phyloP scores from a whole-genome alignment of 2,888 invertebrate species.

The Heliconius sara region DNA sequence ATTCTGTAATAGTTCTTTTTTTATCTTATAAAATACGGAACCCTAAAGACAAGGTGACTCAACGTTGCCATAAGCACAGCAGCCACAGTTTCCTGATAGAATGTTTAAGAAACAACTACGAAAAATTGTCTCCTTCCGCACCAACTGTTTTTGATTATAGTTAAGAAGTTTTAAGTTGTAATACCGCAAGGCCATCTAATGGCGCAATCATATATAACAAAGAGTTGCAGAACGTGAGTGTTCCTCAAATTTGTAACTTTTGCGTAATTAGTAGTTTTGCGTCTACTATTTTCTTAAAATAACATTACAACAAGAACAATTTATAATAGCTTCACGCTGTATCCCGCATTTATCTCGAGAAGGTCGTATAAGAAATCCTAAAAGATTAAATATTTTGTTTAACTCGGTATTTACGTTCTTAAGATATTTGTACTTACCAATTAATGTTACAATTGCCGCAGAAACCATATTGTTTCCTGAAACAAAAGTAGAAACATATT shows the following conservation, averaged over 20 bases:
- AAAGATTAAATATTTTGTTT: neutral
- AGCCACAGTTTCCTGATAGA: neutral
- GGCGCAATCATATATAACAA: neutral
- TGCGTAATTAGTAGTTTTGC: too few relatives aligned
- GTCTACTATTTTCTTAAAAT: too few relatives aligned
- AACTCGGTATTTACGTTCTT: neutral
- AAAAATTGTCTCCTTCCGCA: neutral
- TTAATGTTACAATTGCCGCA: slow-evolving; percentile 24
- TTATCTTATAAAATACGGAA: too few relatives aligned
- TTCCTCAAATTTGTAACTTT: too few relatives aligned
- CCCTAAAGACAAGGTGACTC: too few relatives aligned
- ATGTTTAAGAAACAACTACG: neutral
- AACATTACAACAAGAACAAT: too few relatives aligned
- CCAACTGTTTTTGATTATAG: neutral
- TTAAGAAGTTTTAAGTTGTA: neutral
- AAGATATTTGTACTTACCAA: slow-evolving; percentile 36
- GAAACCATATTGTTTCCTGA: slow-evolving; percentile 38
- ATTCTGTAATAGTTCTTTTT: too few relatives aligned
- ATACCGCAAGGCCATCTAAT: neutral
- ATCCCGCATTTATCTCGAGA: too few relatives aligned
- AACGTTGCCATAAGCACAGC: too few relatives aligned
- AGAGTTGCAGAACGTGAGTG: neutral
- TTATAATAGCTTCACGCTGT: too few relatives aligned
- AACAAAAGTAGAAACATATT: too few relatives aligned
- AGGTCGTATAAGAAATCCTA: too few relatives aligned